Evolutionary conservation across 2,797 vertebrate species (phyloP), one percentile per base, ranked within the genome.

Genomic region (Phoeniculus purpureus): DNA sequence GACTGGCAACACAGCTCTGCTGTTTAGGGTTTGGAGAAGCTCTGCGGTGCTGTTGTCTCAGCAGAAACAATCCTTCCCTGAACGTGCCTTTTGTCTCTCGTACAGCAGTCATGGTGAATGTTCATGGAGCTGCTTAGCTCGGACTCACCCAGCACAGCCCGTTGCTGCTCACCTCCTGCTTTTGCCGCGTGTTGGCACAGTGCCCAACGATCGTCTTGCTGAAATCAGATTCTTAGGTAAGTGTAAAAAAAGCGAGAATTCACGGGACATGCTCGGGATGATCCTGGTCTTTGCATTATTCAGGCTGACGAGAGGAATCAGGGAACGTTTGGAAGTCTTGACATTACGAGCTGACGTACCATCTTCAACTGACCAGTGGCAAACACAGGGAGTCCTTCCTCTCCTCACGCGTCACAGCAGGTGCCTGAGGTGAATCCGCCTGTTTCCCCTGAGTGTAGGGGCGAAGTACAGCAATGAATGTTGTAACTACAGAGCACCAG

Each of bases 1-100:
- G 27, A 22, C 1, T n/a, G 25, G 29, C 23, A 76, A 3, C 6
- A 19, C 3, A 66, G 25, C 20, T 81, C 37, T 78, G 52, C 23
- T 66, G 10, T 55, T 75, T 14, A 55, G 16, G 4, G 10, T 56
- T 29, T 62, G 64, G 45, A 55, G 58, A 68, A 47, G 8, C 9
- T 32, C 51, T 4, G 6, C 34, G 19, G 8, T 66, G 29, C 15
- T 3, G 2, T 20, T 51, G n/a, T 21, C 31, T 16, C 3, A 3
- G 40, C 7, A 76, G 61, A 85, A 67, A 52, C 83, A 31, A 9
- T 87, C 43, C 15, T 61, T n/a, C 58, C 67, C 15, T 43, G 55
- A 68, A 22, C 0, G 0, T 48, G 8, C 19, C 20, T 27, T 70
- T 73, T 74, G 25, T 31, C 11, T 65, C 37, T 61, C 2, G 0